phyloP scores from a whole-genome alignment of 2,888 invertebrate species.

The Pseudococcus viburni region DNA sequence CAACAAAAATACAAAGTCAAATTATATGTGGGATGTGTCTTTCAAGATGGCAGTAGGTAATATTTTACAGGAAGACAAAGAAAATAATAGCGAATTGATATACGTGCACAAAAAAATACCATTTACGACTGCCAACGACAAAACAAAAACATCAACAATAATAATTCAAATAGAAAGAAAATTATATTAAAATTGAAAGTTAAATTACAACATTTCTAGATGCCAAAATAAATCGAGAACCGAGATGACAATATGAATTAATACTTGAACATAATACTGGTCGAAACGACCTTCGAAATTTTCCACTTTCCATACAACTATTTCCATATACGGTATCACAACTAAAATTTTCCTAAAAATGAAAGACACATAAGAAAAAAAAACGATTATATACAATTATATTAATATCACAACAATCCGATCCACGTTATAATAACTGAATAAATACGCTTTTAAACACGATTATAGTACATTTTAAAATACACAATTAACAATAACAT shows the following conservation, averaged over 20 bases:
- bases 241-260: conserved; percentile 18
- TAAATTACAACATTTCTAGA: neutral
- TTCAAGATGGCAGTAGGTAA: conserved; percentile 12
- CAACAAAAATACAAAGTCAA: neutral
- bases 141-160: neutral
- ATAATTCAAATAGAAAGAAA: neutral
- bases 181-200: conserved; percentile 34
- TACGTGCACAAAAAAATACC: neutral
- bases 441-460: neutral
- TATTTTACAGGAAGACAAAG: conserved; percentile 9
- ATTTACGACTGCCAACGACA: neutral
- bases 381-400: conserved; percentile 41
- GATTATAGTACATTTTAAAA: conserved; percentile 26
- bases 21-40: neutral
- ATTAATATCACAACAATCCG: conserved; percentile 56
- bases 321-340: neutral
- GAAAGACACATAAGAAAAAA: conserved; percentile 16
- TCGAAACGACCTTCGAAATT: neutral
- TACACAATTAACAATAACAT: conserved; percentile 20
- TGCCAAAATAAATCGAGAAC: neutral
- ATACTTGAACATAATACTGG: conserved; percentile 36
- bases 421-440: conserved; percentile 17
- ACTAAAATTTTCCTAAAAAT: conserved; percentile 21
- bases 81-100: neutral
- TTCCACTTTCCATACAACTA: neutral